Base-by-base conservation (phyloP, 2,888 invertebrate genomes). In the Acleris sparsana region DNA sequence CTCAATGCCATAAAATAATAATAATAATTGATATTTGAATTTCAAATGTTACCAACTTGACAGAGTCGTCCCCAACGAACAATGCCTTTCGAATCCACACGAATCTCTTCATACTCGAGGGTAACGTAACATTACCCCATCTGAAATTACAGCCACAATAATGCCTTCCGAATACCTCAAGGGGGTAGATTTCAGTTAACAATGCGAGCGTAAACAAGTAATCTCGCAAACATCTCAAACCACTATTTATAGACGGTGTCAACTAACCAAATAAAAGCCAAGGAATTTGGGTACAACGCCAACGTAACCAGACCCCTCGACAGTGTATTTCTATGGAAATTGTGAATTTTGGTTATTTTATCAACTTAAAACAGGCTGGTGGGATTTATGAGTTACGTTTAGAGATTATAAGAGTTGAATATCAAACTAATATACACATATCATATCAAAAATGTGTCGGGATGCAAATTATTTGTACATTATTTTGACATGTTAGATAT, bases 171-270 rank as follows among this genome's bases (percentile, higher is more conserved):
- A 18, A 49, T 11, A 49, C 11, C 33, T 29, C 11, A 39, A 55
- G 18, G 20, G 53, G 33, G 51, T 46, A 56, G 49, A 62, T 25
- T n/a, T 29, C 11, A 22, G 58, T 59, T 51, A 51, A 61, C 60
- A 65, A 61, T 67, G 72, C 75, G 70, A 70, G 71, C 53, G 71
- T 73, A 73, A 75, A 77, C 80, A 79, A 77, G 82, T 80, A 81
- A 78, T 75, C 71, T 75, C 46, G 75, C 79, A 84, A 84, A 84
- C 81, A 80, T 82, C 78, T 82, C 58, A 75, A 78, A 80, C 72
- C 77, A 80, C 84, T 88, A 86, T 89, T 88, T 87, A 84, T 83
- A 76, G 79, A 86, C 77, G 80, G 84, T 86, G 86, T 86, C 87
- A 87, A 83, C 87, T 85, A 86, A 88, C 83, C 83, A 88, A 88